Base-by-base conservation (phyloP, 2,113 vertebrate genomes). In the Planiliza haematocheilus region DNA sequence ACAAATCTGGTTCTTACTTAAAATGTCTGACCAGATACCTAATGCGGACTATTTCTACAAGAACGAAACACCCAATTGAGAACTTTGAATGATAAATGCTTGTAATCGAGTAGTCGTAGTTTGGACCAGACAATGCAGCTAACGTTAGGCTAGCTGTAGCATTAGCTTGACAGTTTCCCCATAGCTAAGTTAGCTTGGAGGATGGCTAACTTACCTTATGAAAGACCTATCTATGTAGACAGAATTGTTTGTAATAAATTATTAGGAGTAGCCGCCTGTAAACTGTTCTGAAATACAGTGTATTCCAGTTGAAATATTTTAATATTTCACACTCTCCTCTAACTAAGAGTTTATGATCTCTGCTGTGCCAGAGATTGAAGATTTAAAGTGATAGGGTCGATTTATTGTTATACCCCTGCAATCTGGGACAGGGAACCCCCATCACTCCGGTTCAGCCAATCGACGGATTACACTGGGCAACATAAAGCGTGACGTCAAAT, bases 321-420 rank as follows among this genome's bases (percentile, higher is more conserved):
- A 42, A 46, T 84, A 73, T 58, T 84, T 83, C 64, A 67, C 82
- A 74, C 70, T 61, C 67, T 80, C 48, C 12, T n/a, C 68, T 60
- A 18, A 46, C 66, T 56, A 38, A 78, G 55, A 84, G 69, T 82
- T 77, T 83, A 17, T 79, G 89, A 92, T 91, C 88, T 90, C 87
- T 87, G 85, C 76, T 86, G 46, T 79, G 79, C 79, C 91, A 93
- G 84, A 92, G 90, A 93, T 89, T 86, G 83, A 63, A 83, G 34
- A 88, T 89, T 93, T 92, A 90, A 92, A 92, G 89, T 72, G 85
- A 91, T 91, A 91, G 85, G 30, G 77, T 78, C 87, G 83, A 85
- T 91, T 92, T 92, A 92, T 94, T 91, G 90, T 92, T 90, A 84
- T 88, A 91, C 90, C 91, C 92, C 92, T 93, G 92, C 89, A 74